These are phyloP conservation scores for Andricus quercusramuli DNA, from an alignment of 2,888 invertebrate species.

Conservation along the genomic window DNA sequence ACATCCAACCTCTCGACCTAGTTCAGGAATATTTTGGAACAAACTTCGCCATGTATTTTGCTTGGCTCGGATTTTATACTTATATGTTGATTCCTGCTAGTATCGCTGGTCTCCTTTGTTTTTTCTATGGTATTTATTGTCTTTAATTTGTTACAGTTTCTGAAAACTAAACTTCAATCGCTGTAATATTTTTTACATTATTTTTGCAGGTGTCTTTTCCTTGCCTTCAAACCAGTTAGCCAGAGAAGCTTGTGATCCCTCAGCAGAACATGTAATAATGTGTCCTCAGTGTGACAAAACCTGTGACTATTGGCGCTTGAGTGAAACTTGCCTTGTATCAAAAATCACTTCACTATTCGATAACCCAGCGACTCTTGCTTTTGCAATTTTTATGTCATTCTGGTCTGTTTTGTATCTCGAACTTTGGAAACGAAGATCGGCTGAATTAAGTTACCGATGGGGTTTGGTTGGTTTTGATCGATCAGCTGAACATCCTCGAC, in stretches of 20 bases:
- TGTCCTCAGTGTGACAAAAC: slow-evolving; percentile 89
- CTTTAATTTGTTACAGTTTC: neutral
- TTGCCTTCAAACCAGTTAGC: slow-evolving; percentile 61
- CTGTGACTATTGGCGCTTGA: slow-evolving; percentile 88
- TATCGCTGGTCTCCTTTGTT: slow-evolving; percentile 84
- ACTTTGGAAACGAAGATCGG: slow-evolving; percentile 90
- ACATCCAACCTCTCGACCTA: slow-evolving; percentile 88
- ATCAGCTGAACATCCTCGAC: slow-evolving; percentile 87
- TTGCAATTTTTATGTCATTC: slow-evolving; percentile 90
- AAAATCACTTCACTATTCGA: slow-evolving; percentile 90
- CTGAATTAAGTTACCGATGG: slow-evolving; percentile 90
- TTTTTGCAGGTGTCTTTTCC: slow-evolving; percentile 61
- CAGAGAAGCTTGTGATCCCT: slow-evolving; percentile 62
- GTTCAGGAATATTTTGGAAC: slow-evolving; percentile 89
- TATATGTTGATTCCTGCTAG: slow-evolving; percentile 89
- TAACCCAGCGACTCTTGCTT: slow-evolving; percentile 88
- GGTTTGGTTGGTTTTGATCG: slow-evolving; percentile 88
- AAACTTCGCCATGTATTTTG: slow-evolving; percentile 89
- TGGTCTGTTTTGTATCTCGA: slow-evolving; percentile 91
- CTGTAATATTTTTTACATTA: neutral
- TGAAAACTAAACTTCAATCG: neutral
- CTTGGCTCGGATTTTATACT: slow-evolving; percentile 93
- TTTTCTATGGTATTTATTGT: slow-evolving; percentile 81
- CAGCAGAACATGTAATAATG: slow-evolving; percentile 81
- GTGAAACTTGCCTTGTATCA: slow-evolving; percentile 86